phyloP scores from a whole-genome alignment of 2,888 invertebrate species.

The Macaria liturata region DNA sequence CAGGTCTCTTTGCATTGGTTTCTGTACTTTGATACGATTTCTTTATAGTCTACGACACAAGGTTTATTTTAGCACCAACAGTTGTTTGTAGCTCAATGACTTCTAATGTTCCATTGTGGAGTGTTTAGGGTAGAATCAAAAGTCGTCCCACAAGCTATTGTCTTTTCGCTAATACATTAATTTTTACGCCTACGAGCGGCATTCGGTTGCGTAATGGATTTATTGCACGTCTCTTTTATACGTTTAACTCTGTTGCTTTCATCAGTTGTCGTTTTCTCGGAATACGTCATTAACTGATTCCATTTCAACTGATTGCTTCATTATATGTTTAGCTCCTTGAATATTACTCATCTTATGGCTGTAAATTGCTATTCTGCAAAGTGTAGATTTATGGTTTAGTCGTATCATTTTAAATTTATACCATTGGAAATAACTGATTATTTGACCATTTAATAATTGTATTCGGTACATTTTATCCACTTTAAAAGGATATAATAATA shows the following conservation, averaged over 20 bases:
- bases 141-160: slow-evolving; percentile 67
- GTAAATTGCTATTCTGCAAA: background rate
- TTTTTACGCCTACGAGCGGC: slow-evolving; percentile 48
- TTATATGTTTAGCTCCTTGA: slow-evolving; percentile 3
- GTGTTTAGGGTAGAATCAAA: slow-evolving; percentile 45
- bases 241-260: slow-evolving; percentile 26
- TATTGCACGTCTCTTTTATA: slow-evolving; percentile 36
- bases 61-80: slow-evolving; percentile 42
- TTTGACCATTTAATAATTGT: too few relatives aligned
- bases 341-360: background rate
- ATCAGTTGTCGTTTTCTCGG: slow-evolving; percentile 23
- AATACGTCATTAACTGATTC: slow-evolving; percentile 24
- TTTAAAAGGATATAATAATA: too few relatives aligned
- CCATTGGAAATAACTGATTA: too few relatives aligned
- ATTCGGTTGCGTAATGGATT: slow-evolving; percentile 50
- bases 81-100: slow-evolving; percentile 35
- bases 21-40: slow-evolving; percentile 26
- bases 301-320: slow-evolving; percentile 19
- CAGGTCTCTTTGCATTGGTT: slow-evolving; percentile 38
- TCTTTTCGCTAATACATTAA: slow-evolving; percentile 47
- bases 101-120: slow-evolving; percentile 50
- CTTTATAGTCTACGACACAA: slow-evolving; percentile 37
- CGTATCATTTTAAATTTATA: too few relatives aligned
- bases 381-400: too few relatives aligned
- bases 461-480: too few relatives aligned